Evolutionary conservation across 35 echinoderm and acorn worm genomes (phyloP), one percentile per base, ranked within the genome.

Genomic region (Holothuria glaberrima): DNA sequence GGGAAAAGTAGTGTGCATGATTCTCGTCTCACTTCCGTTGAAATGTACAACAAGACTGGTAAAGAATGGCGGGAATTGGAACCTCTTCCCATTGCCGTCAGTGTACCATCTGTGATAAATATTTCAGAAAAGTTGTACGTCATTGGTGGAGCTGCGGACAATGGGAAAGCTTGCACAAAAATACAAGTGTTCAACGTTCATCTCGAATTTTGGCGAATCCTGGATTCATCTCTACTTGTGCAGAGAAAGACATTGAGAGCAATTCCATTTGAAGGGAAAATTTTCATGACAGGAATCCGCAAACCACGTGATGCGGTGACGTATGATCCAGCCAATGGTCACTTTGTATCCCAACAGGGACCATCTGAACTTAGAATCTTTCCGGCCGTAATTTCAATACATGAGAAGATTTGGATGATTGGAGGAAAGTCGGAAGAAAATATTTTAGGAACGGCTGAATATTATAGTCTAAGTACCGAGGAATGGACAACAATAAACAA

Each of bases 71-170:
- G 48, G 60, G 64, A 78, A 18, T 18, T 91, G 6, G 70, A 83
- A 59, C 83, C 82, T 5, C 45, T 94, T 32, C 89, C 89, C 82
- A 94, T 88, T 12, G 83, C 93, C 4, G 89, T 94, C n/a, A 94
- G 93, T 48, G 93, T 94, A 17, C 89, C 93, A 41, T 91, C 93
- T 0, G 85, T 94, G 16, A 63, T 75, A 13, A 57, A 79, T 9
- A 68, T 73, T n/a, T 58, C 70, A 13, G 46, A 45, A 0, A 88
- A 73, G 38, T 16, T 94, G 17, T 94, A 94, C 52, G 93, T 94
- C 9, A 64, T 94, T 45, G 93, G 93, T 17, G 93, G 93, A 30
- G 89, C 89, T 20, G 91, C 89, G 7, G 83, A 94, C 30, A 83
- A 91, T 58, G 89, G 90, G 27, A 78, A 69, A 16, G 58, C 93